These are phyloP conservation scores for Melanchra persicariae DNA, from an alignment of 2,888 invertebrate genomes.

Conservation along the genomic window DNA sequence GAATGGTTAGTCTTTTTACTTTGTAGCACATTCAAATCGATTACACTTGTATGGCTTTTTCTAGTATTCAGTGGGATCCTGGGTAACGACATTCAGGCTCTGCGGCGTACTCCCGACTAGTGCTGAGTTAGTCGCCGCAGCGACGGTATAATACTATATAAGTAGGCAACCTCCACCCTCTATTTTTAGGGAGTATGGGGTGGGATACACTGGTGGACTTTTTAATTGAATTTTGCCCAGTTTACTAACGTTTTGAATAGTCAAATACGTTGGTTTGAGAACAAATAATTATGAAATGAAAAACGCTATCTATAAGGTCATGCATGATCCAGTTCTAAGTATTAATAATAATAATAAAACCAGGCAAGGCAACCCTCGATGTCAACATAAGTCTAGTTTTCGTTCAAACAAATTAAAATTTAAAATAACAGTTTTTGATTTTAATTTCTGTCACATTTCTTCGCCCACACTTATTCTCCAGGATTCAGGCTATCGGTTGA, in stretches of 20 bases:
- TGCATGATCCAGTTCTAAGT: neutral
- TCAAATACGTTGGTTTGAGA: neutral
- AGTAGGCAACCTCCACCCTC: conserved; percentile 71
- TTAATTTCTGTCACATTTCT: no score
- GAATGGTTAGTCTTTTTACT: conserved; percentile 79
- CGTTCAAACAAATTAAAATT: no score
- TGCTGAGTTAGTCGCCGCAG: conserved; percentile 72
- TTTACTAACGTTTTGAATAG: neutral
- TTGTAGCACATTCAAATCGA: conserved; percentile 75
- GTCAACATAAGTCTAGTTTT: no score
- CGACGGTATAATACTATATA: conserved; percentile 71
- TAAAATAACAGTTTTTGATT: no score
- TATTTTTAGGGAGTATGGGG: conserved; percentile 72
- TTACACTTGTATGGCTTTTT: conserved; percentile 71
- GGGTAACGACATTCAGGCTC: conserved; percentile 86
- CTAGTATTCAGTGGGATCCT: conserved; percentile 71
- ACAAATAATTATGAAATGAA: neutral
- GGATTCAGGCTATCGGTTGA: no score
- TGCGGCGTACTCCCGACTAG: conserved; percentile 78
- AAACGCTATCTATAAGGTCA: neutral
- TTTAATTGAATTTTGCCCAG: conserved; percentile 44
- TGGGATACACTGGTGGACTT: conserved; percentile 72
- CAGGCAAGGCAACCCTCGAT: no score
- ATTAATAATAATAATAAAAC: no score
- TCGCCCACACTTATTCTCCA: no score